These are phyloP conservation scores for Micromesistius poutassou DNA, from an alignment of 2,797 vertebrate species.

Conservation along the genomic window DNA sequence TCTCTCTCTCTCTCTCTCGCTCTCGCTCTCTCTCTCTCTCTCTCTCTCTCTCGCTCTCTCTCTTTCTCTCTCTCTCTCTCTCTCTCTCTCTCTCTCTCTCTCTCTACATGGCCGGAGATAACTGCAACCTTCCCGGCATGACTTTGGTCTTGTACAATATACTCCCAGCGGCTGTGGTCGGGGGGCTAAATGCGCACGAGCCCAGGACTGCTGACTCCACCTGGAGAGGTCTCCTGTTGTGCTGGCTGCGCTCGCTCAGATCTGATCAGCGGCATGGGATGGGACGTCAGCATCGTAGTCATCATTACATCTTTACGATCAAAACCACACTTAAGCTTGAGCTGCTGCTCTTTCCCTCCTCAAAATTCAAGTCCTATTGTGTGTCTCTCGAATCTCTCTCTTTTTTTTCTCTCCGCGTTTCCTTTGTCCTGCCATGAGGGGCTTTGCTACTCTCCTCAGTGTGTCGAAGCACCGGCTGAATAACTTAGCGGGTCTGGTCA, in stretches of 20 bases:
- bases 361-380: slow-evolving; percentile 22
- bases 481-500: slow-evolving; percentile 30
- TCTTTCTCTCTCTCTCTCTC: background rate
- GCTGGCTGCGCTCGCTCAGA: slow-evolving; percentile 11
- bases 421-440: slow-evolving; percentile 17
- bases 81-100: background rate
- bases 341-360: background rate
- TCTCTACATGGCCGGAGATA: slow-evolving; percentile 63
- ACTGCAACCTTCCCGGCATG: slow-evolving; percentile 68
- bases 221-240: slow-evolving; percentile 7
- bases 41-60: background rate
- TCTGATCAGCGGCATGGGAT: background rate
- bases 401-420: background rate
- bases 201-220: slow-evolving; percentile 16
- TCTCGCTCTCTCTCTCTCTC: background rate
- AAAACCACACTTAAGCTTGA: slow-evolving; percentile 4
- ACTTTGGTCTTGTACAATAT: slow-evolving; percentile 62
- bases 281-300: background rate
- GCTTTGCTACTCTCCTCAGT: slow-evolving; percentile 17
- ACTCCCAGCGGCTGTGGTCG: slow-evolving; percentile 14
- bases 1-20: background rate
- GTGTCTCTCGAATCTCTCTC: slow-evolving; percentile 16
- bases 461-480: slow-evolving; percentile 12
- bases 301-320: background rate
- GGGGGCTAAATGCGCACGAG: slow-evolving; percentile 16